These are phyloP conservation scores for Apamea monoglypha DNA, from an alignment of 2,888 invertebrate species.

Conservation along the genomic window DNA sequence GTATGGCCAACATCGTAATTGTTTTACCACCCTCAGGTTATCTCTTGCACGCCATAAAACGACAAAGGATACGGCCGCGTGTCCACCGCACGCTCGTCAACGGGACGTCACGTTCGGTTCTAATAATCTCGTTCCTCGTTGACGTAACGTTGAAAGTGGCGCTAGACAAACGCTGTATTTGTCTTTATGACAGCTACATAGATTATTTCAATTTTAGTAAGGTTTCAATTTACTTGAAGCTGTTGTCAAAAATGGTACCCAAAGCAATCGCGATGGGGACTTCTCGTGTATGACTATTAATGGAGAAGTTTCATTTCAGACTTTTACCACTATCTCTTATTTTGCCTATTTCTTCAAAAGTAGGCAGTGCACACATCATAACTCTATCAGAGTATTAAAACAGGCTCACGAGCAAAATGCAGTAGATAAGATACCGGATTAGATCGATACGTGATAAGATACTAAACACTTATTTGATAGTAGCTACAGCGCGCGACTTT, in stretches of 20 bases:
- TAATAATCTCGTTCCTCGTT: neutral
- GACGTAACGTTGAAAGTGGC: neutral
- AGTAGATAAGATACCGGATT: neutral
- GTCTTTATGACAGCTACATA: neutral
- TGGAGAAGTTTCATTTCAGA: neutral
- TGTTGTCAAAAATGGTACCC: neutral
- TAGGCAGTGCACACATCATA: neutral
- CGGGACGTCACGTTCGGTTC: neutral
- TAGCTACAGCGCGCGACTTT: too few species aligned
- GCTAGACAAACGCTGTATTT: too few species aligned
- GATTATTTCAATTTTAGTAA: neutral
- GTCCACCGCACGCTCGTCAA: too few species aligned
- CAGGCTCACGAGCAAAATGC: neutral
- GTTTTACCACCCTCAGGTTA: neutral
- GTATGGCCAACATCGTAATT: neutral
- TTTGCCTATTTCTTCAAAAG: neutral
- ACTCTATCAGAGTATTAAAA: neutral
- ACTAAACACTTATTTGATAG: neutral
- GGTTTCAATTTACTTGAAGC: neutral
- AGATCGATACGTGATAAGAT: constrained; percentile 27
- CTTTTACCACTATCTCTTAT: neutral
- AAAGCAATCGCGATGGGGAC: neutral
- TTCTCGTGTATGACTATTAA: neutral
- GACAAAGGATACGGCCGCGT: neutral
- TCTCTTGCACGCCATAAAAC: neutral